Conservation (phyloP, 2,113 vertebrate species). For the Fukomys damarensis region DNA sequence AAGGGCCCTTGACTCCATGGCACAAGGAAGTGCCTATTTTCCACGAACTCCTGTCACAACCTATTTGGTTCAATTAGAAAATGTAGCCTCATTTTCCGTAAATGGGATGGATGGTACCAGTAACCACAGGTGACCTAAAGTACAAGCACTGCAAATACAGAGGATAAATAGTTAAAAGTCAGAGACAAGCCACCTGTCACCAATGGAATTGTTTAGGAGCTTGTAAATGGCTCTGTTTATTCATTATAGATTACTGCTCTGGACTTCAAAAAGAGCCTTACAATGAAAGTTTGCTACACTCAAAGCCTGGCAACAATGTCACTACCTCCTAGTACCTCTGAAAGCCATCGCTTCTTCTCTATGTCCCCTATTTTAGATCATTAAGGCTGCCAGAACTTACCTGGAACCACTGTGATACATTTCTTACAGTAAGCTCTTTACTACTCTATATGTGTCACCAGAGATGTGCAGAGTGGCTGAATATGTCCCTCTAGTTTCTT, state of each 20-base stretch:
- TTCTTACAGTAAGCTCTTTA: neutral
- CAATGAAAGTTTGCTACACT: neutral
- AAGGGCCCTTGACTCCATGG: slow-evolving; percentile 27
- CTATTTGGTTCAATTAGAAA: slow-evolving; percentile 71
- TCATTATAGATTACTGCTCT: neutral
- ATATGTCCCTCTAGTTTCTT: neutral
- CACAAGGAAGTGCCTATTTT: slow-evolving; percentile 51
- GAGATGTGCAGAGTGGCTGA: neutral
- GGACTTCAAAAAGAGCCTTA: neutral
- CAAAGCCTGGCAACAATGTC: neutral
- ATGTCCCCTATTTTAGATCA: neutral
- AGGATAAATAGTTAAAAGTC: slow-evolving; percentile 24
- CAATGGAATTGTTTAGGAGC: neutral
- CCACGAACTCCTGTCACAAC: slow-evolving; percentile 64
- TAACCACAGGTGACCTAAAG: slow-evolving; percentile 59
- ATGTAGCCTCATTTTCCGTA: slow-evolving; percentile 67
- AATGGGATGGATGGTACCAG: slow-evolving; percentile 27
- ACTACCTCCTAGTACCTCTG: neutral
- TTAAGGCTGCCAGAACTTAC: neutral
- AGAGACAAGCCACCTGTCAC: slow-evolving; percentile 10
- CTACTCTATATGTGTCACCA: neutral
- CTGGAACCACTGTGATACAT: neutral
- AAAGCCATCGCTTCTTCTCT: neutral
- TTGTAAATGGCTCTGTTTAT: neutral
- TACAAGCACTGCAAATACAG: neutral